Evolutionary conservation across 2,888 invertebrate genomes (phyloP).

Genomic region (Halictus ligatus): DNA sequence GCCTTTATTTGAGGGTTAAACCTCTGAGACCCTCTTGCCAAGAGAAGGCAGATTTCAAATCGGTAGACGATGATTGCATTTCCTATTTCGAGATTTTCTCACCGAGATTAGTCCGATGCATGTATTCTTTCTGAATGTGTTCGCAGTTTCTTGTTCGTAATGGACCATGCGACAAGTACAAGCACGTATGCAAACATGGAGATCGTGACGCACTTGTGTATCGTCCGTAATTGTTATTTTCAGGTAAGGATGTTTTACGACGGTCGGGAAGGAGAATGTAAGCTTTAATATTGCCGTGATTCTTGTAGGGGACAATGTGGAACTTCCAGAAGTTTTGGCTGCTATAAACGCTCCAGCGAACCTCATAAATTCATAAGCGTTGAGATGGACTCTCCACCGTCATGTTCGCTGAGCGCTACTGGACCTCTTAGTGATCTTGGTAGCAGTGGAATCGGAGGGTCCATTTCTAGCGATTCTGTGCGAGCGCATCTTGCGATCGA

Average conservation of each 20-base stretch:
- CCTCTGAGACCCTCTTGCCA: background rate
- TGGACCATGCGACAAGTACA: conserved; percentile 75
- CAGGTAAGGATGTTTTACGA: conserved; percentile 71
- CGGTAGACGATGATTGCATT: background rate
- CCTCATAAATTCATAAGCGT: conserved; percentile 51
- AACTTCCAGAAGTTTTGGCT: conserved; percentile 74
- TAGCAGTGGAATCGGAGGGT: conserved; percentile 91
- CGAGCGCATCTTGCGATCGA: conserved; percentile 89
- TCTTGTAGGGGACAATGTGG: conserved; percentile 77
- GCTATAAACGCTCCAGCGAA: conserved; percentile 64
- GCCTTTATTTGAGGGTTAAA: background rate
- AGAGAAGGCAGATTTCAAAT: background rate
- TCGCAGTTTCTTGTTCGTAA: conserved; percentile 68
- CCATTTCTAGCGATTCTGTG: conserved; percentile 90
- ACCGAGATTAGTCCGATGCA: background rate
- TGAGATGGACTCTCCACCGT: conserved; percentile 91
- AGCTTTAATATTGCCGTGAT: background rate
- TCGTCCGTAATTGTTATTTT: conserved; percentile 73
- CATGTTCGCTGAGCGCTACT: conserved; percentile 90
- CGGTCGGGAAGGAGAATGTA: background rate
- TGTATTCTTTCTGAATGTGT: conserved; percentile 25
- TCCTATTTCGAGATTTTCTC: background rate
- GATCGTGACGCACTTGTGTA: conserved; percentile 60
- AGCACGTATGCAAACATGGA: conserved; percentile 69
- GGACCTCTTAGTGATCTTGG: conserved; percentile 91